phyloP scores from a whole-genome alignment of 2,888 invertebrate genomes.

The Argynnis bischoffii region DNA sequence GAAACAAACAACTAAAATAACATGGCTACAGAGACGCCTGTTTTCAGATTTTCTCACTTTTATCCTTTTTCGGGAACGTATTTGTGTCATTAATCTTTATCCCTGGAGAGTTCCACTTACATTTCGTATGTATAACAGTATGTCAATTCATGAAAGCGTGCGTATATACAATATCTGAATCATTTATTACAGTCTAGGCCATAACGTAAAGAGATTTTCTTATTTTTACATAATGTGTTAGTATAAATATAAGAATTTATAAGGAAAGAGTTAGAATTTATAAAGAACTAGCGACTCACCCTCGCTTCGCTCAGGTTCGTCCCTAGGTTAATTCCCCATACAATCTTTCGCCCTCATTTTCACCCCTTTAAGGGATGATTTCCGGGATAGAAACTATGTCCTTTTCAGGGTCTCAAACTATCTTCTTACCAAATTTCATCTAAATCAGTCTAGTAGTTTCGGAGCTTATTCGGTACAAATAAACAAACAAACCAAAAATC shows the following conservation, averaged over 20 bases:
- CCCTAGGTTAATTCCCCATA: too few relatives aligned
- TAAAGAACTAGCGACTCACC: too few relatives aligned
- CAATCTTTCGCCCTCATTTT: too few relatives aligned
- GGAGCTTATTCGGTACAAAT: too few relatives aligned
- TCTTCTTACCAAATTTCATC: too few relatives aligned
- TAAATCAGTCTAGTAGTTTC: too few relatives aligned
- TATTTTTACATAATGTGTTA: constrained; percentile 10
- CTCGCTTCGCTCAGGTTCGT: too few relatives aligned
- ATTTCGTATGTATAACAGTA: constrained; percentile 38
- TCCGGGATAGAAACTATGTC: too few relatives aligned
- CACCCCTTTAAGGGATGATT: too few relatives aligned
- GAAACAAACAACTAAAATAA: constrained; percentile 43
- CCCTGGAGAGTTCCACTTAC: constrained; percentile 41
- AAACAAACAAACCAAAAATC: too few relatives aligned
- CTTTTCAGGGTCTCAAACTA: too few relatives aligned
- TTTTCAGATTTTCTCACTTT: constrained; percentile 42
- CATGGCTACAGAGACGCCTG: constrained; percentile 40
- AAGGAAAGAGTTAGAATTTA: too few relatives aligned
- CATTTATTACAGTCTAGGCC: constrained; percentile 30
- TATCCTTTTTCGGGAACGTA: constrained; percentile 43
- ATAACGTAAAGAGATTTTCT: background rate
- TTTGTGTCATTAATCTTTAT: constrained; percentile 53
- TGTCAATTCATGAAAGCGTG: constrained; percentile 34
- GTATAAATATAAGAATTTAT: background rate
- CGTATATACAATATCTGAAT: constrained; percentile 30